phyloP scores from a whole-genome alignment of 1,140 invertebrate genomes.

The Aricia agestis region DNA sequence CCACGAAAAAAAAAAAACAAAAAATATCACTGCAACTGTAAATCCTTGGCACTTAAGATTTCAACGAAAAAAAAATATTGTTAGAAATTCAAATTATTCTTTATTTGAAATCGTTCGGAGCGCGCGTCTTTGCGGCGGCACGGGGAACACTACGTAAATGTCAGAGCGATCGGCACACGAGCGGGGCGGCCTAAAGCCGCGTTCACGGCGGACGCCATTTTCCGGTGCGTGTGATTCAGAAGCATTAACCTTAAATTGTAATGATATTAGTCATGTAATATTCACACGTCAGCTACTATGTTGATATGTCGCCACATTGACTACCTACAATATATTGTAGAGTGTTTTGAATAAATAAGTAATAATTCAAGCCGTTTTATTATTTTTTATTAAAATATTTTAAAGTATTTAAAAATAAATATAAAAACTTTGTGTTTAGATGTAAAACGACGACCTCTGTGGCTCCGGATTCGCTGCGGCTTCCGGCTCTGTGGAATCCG shows the following conservation, averaged over 20 bases:
- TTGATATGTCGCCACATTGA: no score
- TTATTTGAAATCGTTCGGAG: conserved; percentile 35
- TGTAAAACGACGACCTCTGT: no score
- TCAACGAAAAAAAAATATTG: conserved; percentile 30
- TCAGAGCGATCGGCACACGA: conserved; percentile 66
- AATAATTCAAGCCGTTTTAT: no score
- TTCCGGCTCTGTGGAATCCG: no score
- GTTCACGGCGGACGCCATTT: conserved; percentile 41
- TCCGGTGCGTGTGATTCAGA: conserved; percentile 33
- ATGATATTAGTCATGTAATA: conserved; percentile 4
- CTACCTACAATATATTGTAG: no score
- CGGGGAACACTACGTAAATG: conserved; percentile 69
- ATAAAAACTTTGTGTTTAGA: no score
- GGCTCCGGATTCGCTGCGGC: no score
- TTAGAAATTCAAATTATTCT: conserved; percentile 38
- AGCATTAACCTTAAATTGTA: conserved; percentile 23
- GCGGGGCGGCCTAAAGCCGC: conserved; percentile 47
- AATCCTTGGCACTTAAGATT: conserved; percentile 35
- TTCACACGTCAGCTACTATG: not conserved
- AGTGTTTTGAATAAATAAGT: conserved; percentile 33
- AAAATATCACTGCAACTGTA: conserved; percentile 2
- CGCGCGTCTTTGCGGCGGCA: conserved; percentile 53
- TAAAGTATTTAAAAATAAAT: no score
- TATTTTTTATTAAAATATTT: no score
- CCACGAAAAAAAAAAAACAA: conserved; percentile 26